Conservation (phyloP, 2,113 vertebrate genomes). For the Falcunculus frontatus region DNA sequence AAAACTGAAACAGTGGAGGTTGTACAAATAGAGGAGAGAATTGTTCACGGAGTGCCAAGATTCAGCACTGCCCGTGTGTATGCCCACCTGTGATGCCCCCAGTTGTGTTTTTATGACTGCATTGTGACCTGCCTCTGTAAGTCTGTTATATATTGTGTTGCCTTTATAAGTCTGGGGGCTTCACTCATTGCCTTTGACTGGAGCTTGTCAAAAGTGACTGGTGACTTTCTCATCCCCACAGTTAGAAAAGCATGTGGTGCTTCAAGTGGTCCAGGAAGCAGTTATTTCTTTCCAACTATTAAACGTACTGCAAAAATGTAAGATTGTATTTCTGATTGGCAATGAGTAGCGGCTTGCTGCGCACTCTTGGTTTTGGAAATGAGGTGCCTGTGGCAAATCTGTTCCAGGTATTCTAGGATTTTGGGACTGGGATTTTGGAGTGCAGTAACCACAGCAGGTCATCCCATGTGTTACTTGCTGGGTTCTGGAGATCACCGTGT, state of each 20-base stretch:
- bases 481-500: background rate
- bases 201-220: background rate
- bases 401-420: background rate
- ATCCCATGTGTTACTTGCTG: rapidly evolving
- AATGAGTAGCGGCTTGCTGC: background rate
- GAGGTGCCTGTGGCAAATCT: background rate
- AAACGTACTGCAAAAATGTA: background rate
- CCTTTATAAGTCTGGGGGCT: background rate
- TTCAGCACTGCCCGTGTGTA: rapidly evolving
- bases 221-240: background rate
- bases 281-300: background rate
- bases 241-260: background rate
- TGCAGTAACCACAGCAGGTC: background rate
- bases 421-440: background rate
- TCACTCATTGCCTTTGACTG: background rate
- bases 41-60: rapidly evolving
- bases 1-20: background rate
- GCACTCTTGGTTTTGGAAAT: background rate
- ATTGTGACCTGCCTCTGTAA: background rate
- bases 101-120: background rate
- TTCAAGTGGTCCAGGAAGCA: background rate
- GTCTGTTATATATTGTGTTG: too few relatives aligned
- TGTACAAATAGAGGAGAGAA: background rate
- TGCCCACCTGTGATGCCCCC: background rate
- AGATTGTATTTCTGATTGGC: background rate